These are phyloP conservation scores for Tyrannus savana DNA, from an alignment of 2,113 vertebrate species.

Conservation along the genomic window DNA sequence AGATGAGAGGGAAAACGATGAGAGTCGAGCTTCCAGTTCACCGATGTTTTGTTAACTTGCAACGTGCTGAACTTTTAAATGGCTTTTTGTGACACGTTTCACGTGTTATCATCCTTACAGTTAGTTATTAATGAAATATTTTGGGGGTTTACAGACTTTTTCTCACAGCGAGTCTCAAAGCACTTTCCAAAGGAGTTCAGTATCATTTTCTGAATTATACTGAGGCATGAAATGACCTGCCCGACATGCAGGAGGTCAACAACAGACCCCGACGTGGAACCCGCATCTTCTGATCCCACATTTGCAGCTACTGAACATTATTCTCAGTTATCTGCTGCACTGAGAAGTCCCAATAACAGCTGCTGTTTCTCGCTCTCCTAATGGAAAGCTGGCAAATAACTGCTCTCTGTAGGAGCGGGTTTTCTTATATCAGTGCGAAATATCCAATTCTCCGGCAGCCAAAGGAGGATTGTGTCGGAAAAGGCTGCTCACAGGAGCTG, in stretches of 20 bases:
- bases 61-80: background rate
- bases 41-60: background rate
- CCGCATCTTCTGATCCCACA: background rate
- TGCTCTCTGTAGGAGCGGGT: background rate
- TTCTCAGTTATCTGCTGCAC: background rate
- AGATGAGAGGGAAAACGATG: background rate
- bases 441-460: background rate
- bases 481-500: background rate
- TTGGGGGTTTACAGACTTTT: background rate
- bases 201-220: background rate
- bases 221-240: background rate
- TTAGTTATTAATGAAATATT: background rate
- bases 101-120: background rate
- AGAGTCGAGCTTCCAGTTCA: background rate
- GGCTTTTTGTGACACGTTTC: background rate
- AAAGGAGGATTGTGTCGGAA: background rate
- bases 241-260: background rate
- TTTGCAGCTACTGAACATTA: background rate
- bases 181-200: background rate
- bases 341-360: background rate
- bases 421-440: background rate
- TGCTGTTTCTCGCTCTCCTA: background rate
- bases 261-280: rapidly evolving
- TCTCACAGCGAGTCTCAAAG: background rate
- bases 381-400: background rate